These are phyloP conservation scores for Nomada hirtipes DNA, from an alignment of 2,888 invertebrate species.

Conservation along the genomic window DNA sequence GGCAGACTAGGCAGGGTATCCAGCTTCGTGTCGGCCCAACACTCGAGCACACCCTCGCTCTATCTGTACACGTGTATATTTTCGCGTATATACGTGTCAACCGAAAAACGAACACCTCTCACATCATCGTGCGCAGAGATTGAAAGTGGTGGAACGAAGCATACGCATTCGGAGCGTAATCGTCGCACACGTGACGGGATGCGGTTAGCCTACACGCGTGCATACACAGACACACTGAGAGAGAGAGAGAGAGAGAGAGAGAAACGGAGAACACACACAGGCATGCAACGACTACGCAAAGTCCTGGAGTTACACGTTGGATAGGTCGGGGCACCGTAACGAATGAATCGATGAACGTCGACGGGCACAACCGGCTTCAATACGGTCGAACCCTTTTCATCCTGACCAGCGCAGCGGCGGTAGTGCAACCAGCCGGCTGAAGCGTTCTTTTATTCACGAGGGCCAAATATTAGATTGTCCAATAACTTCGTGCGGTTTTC, in stretches of 20 bases:
- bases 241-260: too few species aligned
- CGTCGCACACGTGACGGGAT: conserved; percentile 47
- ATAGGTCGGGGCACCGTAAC: conserved; percentile 65
- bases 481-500: too few species aligned
- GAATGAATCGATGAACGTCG: conserved; percentile 54
- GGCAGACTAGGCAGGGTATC: conserved; percentile 1
- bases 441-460: conserved; percentile 22
- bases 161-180: conserved; percentile 24
- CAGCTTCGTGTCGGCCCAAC: background rate
- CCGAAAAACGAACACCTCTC: background rate
- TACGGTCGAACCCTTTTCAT: conserved; percentile 49
- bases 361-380: conserved; percentile 36
- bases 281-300: conserved; percentile 35
- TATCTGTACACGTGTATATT: background rate
- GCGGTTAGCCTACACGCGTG: conserved; percentile 26
- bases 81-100: background rate
- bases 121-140: background rate
- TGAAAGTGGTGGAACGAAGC: background rate
- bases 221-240: background rate
- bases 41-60: background rate
- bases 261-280: background rate
- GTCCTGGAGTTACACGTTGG: conserved; percentile 64
- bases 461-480: background rate
- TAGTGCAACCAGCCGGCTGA: background rate
- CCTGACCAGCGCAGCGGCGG: conserved; percentile 2